phyloP scores from a whole-genome alignment of 2,797 vertebrate genomes.

The Gambusia yucatana region DNA sequence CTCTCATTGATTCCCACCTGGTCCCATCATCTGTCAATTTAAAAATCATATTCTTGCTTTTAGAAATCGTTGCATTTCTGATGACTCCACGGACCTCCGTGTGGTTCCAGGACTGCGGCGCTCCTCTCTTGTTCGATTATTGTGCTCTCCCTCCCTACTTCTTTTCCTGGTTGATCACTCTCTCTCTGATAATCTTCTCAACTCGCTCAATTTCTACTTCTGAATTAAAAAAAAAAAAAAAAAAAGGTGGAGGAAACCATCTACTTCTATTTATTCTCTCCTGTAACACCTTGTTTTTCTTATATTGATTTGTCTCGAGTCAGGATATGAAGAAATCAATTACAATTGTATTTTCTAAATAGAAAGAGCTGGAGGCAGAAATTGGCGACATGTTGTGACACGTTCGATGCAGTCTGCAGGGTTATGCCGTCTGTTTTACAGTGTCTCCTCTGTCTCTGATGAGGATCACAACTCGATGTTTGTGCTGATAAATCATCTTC shows the following conservation, averaged over 20 bases:
- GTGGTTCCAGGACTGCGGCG: conserved; percentile 48
- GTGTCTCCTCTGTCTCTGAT: conserved; percentile 31
- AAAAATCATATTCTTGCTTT: conserved; percentile 75
- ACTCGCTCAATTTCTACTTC: conserved; percentile 24
- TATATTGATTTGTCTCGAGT: conserved; percentile 59
- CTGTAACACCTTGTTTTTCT: conserved; percentile 60
- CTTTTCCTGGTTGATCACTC: conserved; percentile 39
- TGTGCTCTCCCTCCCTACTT: conserved; percentile 44
- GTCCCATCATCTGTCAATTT: conserved; percentile 65
- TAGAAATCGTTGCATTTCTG: conserved; percentile 81
- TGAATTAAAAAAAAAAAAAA: conserved; percentile 34
- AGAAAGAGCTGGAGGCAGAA: conserved; percentile 58
- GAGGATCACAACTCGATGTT: conserved; percentile 51
- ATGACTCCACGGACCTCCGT: conserved; percentile 78
- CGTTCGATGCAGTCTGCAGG: conserved; percentile 48
- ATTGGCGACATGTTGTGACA: conserved; percentile 45
- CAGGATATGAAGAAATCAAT: conserved; percentile 67
- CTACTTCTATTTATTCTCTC: conserved; percentile 77
- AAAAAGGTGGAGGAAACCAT: conserved; percentile 51
- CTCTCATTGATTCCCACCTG: conserved; percentile 68
- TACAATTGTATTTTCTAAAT: conserved; percentile 70
- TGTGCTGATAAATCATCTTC: conserved; percentile 61
- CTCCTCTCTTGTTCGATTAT: conserved; percentile 68
- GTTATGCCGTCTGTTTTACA: conserved; percentile 42
- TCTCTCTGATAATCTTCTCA: conserved; percentile 47